Evolutionary conservation across 2,797 vertebrate species (phyloP).

Genomic region (Crenuchus spilurus): DNA sequence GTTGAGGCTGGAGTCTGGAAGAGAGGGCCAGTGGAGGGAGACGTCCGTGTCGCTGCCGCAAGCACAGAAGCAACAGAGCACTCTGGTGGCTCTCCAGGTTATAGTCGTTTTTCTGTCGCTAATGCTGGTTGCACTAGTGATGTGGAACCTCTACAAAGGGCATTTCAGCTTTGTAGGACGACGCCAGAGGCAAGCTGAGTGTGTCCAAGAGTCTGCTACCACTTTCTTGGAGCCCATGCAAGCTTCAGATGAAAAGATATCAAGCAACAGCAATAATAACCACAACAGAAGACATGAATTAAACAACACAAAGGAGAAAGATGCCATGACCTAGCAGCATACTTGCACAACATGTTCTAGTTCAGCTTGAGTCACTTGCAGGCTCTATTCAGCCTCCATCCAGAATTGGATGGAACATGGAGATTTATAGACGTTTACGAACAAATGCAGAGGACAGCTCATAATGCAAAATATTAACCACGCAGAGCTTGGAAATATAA

Average conservation of each 20-base stretch:
- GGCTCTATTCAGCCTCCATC: too few species aligned
- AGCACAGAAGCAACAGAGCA: slow-evolving; percentile 43
- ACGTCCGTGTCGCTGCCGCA: background rate
- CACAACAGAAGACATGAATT: background rate
- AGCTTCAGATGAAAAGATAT: slow-evolving; percentile 22
- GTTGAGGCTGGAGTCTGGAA: slow-evolving; percentile 47
- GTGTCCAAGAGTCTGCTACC: background rate
- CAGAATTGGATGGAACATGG: too few species aligned
- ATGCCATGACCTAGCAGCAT: background rate
- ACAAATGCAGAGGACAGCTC: background rate
- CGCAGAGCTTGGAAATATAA: too few species aligned
- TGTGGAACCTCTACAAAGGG: slow-evolving; percentile 76
- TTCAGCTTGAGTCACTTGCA: background rate
- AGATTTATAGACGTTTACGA: background rate
- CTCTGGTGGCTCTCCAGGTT: slow-evolving; percentile 58
- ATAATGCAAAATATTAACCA: background rate
- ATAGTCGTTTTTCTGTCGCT: slow-evolving; percentile 60
- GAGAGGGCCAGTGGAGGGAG: background rate
- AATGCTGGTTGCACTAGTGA: slow-evolving; percentile 63
- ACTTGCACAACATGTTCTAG: background rate
- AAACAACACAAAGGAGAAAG: slow-evolving; percentile 13
- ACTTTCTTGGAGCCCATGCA: slow-evolving; percentile 41
- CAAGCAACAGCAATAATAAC: slow-evolving; percentile 60
- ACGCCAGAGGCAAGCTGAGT: background rate
- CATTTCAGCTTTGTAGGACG: slow-evolving; percentile 61